These are phyloP conservation scores for Pseudopleuronectes americanus DNA, from an alignment of 2,797 vertebrate genomes.

Conservation along the genomic window DNA sequence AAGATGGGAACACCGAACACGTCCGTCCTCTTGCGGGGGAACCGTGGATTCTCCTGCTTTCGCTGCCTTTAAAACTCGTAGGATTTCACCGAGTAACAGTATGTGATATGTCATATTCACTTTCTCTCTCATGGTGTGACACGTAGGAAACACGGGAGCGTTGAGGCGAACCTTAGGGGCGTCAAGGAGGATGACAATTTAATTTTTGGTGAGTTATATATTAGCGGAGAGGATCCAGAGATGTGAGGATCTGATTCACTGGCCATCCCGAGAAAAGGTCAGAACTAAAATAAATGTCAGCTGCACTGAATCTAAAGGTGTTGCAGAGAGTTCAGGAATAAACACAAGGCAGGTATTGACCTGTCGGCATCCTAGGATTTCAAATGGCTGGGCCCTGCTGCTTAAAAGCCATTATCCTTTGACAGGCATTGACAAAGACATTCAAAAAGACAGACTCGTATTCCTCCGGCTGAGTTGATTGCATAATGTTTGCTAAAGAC, in stretches of 20 bases:
- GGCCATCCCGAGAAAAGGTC: constrained; percentile 75
- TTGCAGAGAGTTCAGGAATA: constrained; percentile 57
- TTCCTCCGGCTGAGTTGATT: constrained; percentile 31
- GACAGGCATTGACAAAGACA: constrained; percentile 58
- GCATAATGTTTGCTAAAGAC: constrained; percentile 25
- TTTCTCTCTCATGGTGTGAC: constrained; percentile 36
- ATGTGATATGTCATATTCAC: constrained; percentile 34
- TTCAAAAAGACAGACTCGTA: constrained; percentile 47
- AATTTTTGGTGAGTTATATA: constrained; percentile 70
- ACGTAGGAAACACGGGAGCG: constrained; percentile 33
- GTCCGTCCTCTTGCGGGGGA: neutral
- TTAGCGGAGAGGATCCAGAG: constrained; percentile 55
- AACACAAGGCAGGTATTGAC: constrained; percentile 69
- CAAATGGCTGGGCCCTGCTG: constrained; percentile 20
- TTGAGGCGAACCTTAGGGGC: neutral
- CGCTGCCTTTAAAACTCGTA: constrained; percentile 5
- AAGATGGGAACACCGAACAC: constrained; percentile 24
- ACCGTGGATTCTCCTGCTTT: constrained; percentile 46
- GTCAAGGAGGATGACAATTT: constrained; percentile 62
- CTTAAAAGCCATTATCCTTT: constrained; percentile 36
- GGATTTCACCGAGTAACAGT: neutral
- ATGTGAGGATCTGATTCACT: constrained; percentile 74
- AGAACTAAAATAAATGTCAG: constrained; percentile 77
- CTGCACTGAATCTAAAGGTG: constrained; percentile 53
- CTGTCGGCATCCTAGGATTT: constrained; percentile 8